Conservation (phyloP, 2,888 invertebrate species). For the Apodemia hepburni region DNA sequence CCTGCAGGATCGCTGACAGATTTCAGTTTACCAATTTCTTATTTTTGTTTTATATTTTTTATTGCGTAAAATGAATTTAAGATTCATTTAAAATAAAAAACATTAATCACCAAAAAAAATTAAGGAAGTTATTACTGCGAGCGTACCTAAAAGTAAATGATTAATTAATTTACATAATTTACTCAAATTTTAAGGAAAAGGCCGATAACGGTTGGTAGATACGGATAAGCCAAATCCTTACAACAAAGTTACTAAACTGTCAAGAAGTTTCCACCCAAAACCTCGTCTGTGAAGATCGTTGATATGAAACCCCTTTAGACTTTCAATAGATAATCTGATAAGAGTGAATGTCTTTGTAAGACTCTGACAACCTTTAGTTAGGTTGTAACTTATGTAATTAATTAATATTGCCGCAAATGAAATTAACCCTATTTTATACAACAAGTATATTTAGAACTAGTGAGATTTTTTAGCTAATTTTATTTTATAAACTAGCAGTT, state of each 20-base stretch:
- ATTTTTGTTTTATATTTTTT: too few relatives aligned
- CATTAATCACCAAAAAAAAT: too few relatives aligned
- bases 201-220: slow-evolving; percentile 4
- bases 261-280: slow-evolving; percentile 9
- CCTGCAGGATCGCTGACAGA: too few relatives aligned
- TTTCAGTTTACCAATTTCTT: too few relatives aligned
- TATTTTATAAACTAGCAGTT: too few relatives aligned
- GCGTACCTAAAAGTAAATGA: neutral
- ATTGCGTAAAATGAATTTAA: too few relatives aligned
- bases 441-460: neutral
- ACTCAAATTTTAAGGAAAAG: neutral
- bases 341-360: slow-evolving; percentile 10
- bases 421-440: neutral
- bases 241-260: slow-evolving; percentile 14
- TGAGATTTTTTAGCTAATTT: neutral
- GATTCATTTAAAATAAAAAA: too few relatives aligned
- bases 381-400: slow-evolving; percentile 7
- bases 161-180: slow-evolving; percentile 11
- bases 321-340: slow-evolving; percentile 11
- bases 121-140: neutral
- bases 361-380: slow-evolving; percentile 11
- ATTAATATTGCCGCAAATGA: neutral
- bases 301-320: slow-evolving; percentile 11
- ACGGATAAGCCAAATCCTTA: slow-evolving; percentile 8
- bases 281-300: slow-evolving; percentile 10